A percentile compares a stretch with the other conserved stretches of the same genome.
Evolutionary conservation across 2,888 invertebrate genomes (phyloP).

Genomic region (Caenorhabditis sp.): DNA sequence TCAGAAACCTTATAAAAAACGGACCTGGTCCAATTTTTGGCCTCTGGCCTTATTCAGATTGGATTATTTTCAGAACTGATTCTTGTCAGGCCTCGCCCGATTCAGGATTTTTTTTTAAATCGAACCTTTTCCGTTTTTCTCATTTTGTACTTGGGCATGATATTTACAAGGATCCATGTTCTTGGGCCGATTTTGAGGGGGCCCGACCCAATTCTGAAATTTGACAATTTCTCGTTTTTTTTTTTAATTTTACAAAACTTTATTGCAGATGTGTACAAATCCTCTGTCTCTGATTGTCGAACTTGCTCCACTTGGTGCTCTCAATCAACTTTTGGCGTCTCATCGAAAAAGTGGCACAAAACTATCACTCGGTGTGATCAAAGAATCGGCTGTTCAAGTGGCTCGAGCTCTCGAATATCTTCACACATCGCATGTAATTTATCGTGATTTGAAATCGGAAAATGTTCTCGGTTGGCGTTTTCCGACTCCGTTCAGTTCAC

Average conservation of each 20-base stretch:
- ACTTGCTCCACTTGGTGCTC: constrained; percentile 89
- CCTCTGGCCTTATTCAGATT: too few species aligned
- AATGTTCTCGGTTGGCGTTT: constrained; percentile 98
- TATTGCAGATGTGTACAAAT: constrained; percentile 84
- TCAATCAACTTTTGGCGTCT: constrained; percentile 84
- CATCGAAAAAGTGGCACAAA: constrained; percentile 85
- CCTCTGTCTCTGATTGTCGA: constrained; percentile 88
- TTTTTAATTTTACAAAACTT: too few species aligned
- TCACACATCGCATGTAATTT: constrained; percentile 90
- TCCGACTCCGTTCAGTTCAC: constrained; percentile 79
- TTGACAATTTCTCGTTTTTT: not conserved
- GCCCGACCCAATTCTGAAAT: too few species aligned
- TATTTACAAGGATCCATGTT: too few species aligned
- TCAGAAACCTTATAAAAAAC: too few species aligned
- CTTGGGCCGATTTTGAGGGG: too few species aligned
- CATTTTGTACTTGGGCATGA: too few species aligned
- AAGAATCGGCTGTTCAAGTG: constrained; percentile 86
- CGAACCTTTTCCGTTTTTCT: too few species aligned
- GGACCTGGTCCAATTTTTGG: too few species aligned
- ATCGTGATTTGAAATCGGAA: constrained; percentile 80
- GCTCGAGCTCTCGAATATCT: constrained; percentile 93
- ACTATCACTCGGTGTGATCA: constrained; percentile 82
- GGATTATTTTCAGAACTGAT: too few species aligned
- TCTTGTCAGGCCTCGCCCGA: too few species aligned
- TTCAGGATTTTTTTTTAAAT: too few species aligned